A percentile compares a stretch with the other conserved stretches of the same genome.
Conservation (phyloP, 2,797 vertebrate genomes). For the Glyptemys insculpta region DNA sequence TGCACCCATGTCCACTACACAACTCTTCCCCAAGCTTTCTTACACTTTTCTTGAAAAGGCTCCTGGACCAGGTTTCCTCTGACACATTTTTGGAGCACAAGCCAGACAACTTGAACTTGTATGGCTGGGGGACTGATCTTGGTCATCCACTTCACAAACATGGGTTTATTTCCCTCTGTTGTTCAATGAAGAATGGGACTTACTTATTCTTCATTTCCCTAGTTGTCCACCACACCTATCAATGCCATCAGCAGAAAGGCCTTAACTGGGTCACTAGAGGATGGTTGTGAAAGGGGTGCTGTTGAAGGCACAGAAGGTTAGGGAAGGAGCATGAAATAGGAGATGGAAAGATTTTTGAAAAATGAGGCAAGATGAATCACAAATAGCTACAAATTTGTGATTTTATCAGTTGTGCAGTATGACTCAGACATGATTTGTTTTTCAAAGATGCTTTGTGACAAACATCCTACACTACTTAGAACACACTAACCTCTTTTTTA, state of each 20-base stretch:
- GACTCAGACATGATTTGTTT: neutral
- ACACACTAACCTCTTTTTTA: rapidly evolving
- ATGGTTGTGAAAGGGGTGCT: neutral
- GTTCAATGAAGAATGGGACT: neutral
- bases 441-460: neutral
- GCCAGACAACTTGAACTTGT: neutral
- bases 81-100: neutral
- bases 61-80: neutral
- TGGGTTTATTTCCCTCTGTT: neutral
- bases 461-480: neutral
- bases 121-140: neutral
- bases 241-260: neutral
- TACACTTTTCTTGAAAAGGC: neutral
- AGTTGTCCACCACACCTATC: neutral
- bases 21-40: neutral
- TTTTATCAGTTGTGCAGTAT: neutral
- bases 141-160: neutral
- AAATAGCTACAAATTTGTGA: neutral
- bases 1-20: neutral
- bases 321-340: neutral
- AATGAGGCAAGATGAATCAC: neutral
- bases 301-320: neutral
- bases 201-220: neutral
- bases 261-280: neutral
- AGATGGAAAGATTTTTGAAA: neutral